phyloP scores from a whole-genome alignment of 2,113 vertebrate species.

The Nibea coibor region DNA sequence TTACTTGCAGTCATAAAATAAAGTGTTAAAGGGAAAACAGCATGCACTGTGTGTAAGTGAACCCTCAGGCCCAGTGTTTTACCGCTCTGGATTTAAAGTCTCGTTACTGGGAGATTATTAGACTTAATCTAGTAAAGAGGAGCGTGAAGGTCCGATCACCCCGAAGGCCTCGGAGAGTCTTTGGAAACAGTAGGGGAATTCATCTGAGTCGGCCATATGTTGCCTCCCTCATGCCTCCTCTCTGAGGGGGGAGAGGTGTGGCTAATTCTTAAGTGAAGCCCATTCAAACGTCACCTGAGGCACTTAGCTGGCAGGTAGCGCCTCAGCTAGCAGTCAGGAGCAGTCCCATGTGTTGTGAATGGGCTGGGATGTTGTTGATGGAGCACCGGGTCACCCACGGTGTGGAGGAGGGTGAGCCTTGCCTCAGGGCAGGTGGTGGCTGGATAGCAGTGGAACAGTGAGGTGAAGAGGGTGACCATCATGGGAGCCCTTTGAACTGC shows the following conservation, averaged over 20 bases:
- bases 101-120: slow-evolving; percentile 85
- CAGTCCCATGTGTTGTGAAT: slow-evolving; percentile 48
- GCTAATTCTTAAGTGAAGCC: slow-evolving; percentile 58
- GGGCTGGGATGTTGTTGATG: slow-evolving; percentile 67
- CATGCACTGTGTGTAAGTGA: slow-evolving; percentile 40
- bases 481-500: slow-evolving; percentile 78
- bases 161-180: slow-evolving; percentile 70
- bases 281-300: slow-evolving; percentile 77
- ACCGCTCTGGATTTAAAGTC: slow-evolving; percentile 77
- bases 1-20: slow-evolving; percentile 81
- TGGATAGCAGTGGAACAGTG: slow-evolving; percentile 58
- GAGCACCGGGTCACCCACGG: slow-evolving; percentile 75
- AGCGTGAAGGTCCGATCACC: slow-evolving; percentile 77
- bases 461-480: slow-evolving; percentile 60
- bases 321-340: slow-evolving; percentile 39
- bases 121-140: slow-evolving; percentile 83
- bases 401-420: slow-evolving; percentile 66
- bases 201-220: slow-evolving; percentile 71
- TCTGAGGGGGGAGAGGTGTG: slow-evolving; percentile 51
- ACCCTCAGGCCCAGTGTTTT: slow-evolving; percentile 64
- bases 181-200: slow-evolving; percentile 81
- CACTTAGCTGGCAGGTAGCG: slow-evolving; percentile 71
- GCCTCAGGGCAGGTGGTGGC: slow-evolving; percentile 72
- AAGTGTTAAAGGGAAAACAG: slow-evolving; percentile 69
- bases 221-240: slow-evolving; percentile 49